These are phyloP conservation scores for Dilophus febrilis DNA, from an alignment of 2,888 invertebrate species.

Conservation along the genomic window DNA sequence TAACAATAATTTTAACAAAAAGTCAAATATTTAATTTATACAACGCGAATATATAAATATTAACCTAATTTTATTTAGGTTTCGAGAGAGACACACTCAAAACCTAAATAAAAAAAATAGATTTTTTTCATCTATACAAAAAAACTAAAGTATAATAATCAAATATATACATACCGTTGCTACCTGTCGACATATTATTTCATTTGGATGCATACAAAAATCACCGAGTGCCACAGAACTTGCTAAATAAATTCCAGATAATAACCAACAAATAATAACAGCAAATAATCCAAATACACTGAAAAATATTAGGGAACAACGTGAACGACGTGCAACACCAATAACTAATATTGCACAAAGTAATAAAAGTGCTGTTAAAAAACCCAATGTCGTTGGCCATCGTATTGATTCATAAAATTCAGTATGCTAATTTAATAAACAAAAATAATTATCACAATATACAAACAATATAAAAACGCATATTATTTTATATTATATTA, in stretches of 20 bases:
- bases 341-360: conserved; percentile 29
- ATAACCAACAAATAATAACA: conserved; percentile 54
- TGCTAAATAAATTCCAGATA: conserved; percentile 72
- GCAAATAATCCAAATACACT: conserved; percentile 59
- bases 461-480: background rate
- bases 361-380: conserved; percentile 25
- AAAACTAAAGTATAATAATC: too few relatives aligned
- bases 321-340: conserved; percentile 38
- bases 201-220: conserved; percentile 68
- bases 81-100: too few relatives aligned
- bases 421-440: conserved; percentile 17
- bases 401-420: conserved; percentile 30
- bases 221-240: conserved; percentile 71
- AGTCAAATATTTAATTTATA: too few relatives aligned
- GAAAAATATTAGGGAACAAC: conserved; percentile 77
- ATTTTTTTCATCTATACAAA: too few relatives aligned
- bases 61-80: too few relatives aligned
- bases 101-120: too few relatives aligned
- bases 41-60: too few relatives aligned
- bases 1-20: too few relatives aligned
- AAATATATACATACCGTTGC: conserved; percentile 22
- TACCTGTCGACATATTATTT: conserved; percentile 29
- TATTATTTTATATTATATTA: background rate
- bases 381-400: conserved; percentile 30
- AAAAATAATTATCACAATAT: background rate